Evolutionary conservation across 2,888 invertebrate genomes (phyloP).

Genomic region (Tryphoninae sp.): DNA sequence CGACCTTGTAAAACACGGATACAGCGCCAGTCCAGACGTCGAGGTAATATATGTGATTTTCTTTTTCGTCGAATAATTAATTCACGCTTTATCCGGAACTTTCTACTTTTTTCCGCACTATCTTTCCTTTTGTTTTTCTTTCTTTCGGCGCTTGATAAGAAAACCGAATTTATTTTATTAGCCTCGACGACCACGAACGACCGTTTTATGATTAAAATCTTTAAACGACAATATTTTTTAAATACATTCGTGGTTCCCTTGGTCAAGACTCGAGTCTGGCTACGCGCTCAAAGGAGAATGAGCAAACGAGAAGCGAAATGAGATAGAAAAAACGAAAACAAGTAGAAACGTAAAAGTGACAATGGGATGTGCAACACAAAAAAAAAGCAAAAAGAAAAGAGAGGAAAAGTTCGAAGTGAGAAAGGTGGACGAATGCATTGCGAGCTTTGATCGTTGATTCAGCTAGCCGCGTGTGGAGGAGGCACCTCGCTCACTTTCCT

Average conservation of each 20-base stretch:
- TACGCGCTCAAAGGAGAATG: no score
- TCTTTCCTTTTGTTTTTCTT: background rate
- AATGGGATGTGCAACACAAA: background rate
- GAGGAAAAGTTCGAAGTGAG: background rate
- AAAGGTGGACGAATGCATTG: conserved; percentile 9
- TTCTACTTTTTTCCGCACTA: background rate
- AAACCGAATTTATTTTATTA: background rate
- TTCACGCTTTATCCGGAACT: conserved; percentile 19
- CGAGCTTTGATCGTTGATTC: conserved; percentile 57
- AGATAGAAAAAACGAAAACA: no score
- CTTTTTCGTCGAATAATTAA: conserved; percentile 54
- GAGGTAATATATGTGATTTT: conserved; percentile 29
- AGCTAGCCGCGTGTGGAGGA: conserved; percentile 20
- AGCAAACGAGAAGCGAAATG: no score
- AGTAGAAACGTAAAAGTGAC: background rate
- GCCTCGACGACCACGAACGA: conserved; percentile 1
- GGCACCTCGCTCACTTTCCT: background rate
- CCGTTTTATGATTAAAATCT: background rate
- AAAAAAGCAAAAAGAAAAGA: conserved; percentile 37
- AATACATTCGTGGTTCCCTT: background rate
- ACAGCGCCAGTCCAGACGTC: conserved; percentile 11
- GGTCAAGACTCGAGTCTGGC: no score
- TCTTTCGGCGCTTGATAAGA: background rate
- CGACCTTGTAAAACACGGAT: conserved; percentile 62
- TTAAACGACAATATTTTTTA: background rate